Base-by-base conservation (phyloP, 2,797 vertebrate species). In the Loriculus beryllinus region DNA sequence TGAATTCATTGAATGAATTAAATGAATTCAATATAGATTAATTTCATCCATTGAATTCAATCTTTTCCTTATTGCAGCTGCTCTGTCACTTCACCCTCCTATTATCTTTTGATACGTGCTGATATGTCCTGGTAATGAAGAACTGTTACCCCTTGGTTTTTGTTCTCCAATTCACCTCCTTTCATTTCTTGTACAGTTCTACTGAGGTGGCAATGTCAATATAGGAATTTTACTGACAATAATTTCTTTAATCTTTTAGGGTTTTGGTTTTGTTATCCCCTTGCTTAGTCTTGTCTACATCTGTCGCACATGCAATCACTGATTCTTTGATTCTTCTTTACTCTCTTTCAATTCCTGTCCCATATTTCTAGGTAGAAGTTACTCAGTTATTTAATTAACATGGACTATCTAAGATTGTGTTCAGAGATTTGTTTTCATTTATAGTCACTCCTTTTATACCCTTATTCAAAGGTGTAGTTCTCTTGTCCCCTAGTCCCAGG, bases 321-420 rank as follows among this genome's bases (percentile, higher is more conserved):
- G 82, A 35, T 39, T 91, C 88, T 85, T 85, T 33, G 8, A n/a
- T 79, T 82, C 3, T 70, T 67, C 31, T 79, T 71, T 18, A 71
- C 60, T 84, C 15, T 71, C 1, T 3, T 64, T 86, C 23, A 68
- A n/a, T 52, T 84, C 18, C 7, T 75, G 20, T 43, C 71, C 12
- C 14, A 57, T 82, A 60, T 25, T 43, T 19, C 28, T 68, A 4
- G 6, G 9, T 59, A 75, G 45, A 71, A 60, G 13, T 52, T 42
- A 25, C 31, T 80, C 37, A n/a, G 4, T 33, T 62, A 12, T 68
- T 88, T 31, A 48, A 2, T 47, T 86, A 26, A 20, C 5, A 14
- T 48, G 20, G 26, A 76, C 40, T 87, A 56, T 87, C 82, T 84
- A 82, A 82, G 5, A 15, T 25, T 42, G 31, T 63, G 7, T 76